These are phyloP conservation scores for Clavelina lepadiformis DNA, from an alignment of 23 tunicate genomes.

Conservation along the genomic window DNA sequence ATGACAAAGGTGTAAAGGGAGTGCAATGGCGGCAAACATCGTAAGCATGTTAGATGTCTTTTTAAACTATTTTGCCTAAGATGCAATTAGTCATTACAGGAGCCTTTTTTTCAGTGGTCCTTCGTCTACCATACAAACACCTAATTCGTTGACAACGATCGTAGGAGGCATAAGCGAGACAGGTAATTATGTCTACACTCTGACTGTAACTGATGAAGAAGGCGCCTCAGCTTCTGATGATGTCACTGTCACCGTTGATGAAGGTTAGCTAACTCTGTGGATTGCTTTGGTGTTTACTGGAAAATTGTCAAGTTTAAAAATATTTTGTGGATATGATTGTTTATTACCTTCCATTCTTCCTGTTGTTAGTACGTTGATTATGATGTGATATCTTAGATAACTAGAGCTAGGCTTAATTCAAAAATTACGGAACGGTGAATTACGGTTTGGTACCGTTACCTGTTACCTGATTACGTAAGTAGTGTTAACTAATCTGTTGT, in stretches of 20 bases:
- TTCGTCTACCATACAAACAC: constrained; percentile 13
- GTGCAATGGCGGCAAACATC: constrained; percentile 38
- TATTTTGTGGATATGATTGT: too few species aligned
- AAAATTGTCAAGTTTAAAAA: too few species aligned
- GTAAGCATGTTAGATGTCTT: too few species aligned
- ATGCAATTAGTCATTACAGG: background rate
- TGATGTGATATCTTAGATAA: background rate
- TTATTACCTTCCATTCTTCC: background rate
- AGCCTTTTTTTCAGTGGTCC: constrained; percentile 36
- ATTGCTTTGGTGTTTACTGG: too few species aligned
- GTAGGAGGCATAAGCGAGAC: constrained; percentile 40
- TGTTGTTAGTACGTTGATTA: background rate
- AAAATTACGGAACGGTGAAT: too few species aligned
- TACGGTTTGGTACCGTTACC: too few species aligned
- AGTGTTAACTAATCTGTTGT: too few species aligned
- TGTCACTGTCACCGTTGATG: constrained; percentile 40
- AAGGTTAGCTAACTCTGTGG: too few species aligned
- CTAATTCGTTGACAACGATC: constrained; percentile 26
- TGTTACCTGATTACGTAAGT: too few species aligned
- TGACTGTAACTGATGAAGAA: constrained; percentile 80
- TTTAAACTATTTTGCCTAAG: too few species aligned
- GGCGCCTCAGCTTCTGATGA: constrained; percentile 23
- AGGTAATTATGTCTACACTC: constrained; percentile 46
- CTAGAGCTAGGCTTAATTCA: too few species aligned
- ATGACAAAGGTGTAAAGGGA: constrained; percentile 60